phyloP scores from a whole-genome alignment of 2,888 invertebrate species.

The Cheilosia soror region DNA sequence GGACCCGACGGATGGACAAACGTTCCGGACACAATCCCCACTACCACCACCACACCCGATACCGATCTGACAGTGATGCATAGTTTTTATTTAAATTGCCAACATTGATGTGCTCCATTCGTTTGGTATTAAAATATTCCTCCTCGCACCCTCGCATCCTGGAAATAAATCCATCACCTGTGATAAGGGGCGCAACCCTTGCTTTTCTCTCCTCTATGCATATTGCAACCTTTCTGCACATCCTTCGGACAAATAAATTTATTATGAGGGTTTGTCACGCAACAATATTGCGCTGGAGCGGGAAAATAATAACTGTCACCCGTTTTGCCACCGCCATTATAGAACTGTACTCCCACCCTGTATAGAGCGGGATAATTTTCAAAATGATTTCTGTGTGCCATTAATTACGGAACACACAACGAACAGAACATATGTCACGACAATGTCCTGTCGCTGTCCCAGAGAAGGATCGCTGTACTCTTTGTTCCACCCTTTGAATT shows the following conservation, averaged over 20 bases:
- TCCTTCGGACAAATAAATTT: conserved; percentile 70
- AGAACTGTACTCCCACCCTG: neutral
- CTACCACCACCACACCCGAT: conserved; percentile 44
- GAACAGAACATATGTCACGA: conserved; percentile 63
- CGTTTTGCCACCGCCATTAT: conserved; percentile 38
- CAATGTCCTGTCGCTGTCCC: conserved; percentile 57
- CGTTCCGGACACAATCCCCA: conserved; percentile 32
- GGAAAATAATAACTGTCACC: conserved; percentile 66
- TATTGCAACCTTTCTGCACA: conserved; percentile 73
- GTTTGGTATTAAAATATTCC: conserved; percentile 74
- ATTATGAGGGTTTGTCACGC: conserved; percentile 74
- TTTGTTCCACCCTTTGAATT: conserved; percentile 47
- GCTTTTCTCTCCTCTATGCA: conserved; percentile 34
- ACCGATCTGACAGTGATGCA: conserved; percentile 73
- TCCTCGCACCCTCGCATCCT: neutral
- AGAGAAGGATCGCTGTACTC: conserved; percentile 33
- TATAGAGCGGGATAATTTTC: conserved; percentile 49
- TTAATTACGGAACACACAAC: conserved; percentile 54
- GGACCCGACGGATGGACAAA: conserved; percentile 60
- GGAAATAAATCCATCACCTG: conserved; percentile 74
- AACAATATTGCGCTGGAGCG: conserved; percentile 61
- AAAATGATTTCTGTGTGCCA: conserved; percentile 70
- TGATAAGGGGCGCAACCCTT: conserved; percentile 73
- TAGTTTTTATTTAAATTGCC: conserved; percentile 74
- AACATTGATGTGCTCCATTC: conserved; percentile 73